These are phyloP conservation scores for Xenentodon cancila DNA, from an alignment of 2,797 vertebrate species.

Conservation along the genomic window DNA sequence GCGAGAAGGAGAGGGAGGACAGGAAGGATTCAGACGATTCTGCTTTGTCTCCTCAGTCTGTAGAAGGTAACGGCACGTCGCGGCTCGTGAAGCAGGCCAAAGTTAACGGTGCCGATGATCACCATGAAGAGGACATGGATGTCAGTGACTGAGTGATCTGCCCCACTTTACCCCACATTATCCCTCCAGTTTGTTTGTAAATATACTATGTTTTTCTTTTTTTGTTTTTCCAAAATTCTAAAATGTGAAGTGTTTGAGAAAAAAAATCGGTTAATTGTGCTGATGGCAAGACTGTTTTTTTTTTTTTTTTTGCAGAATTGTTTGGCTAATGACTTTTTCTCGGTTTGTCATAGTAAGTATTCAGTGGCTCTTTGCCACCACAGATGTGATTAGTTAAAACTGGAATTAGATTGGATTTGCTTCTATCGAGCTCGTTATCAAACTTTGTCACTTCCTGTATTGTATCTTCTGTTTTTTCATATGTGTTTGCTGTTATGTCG, in stretches of 20 bases:
- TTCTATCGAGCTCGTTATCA: constrained; percentile 41
- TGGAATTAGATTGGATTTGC: constrained; percentile 54
- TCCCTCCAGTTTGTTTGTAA: constrained; percentile 53
- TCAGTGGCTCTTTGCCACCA: constrained; percentile 23
- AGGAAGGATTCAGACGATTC: constrained; percentile 86
- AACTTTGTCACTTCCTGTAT: constrained; percentile 38
- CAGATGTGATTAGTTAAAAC: constrained; percentile 37
- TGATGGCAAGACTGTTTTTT: constrained; percentile 25
- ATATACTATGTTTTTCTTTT: constrained; percentile 25
- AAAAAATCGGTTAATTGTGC: constrained; percentile 36
- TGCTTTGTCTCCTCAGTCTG: constrained; percentile 85
- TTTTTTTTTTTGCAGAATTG: constrained; percentile 27
- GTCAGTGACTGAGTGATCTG: constrained; percentile 87
- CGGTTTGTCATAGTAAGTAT: constrained; percentile 36
- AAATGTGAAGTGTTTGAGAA: constrained; percentile 63
- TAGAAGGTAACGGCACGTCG: constrained; percentile 62
- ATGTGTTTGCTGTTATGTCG: constrained; percentile 52
- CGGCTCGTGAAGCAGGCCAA: constrained; percentile 84
- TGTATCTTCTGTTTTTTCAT: constrained; percentile 37
- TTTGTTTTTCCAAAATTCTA: constrained; percentile 30
- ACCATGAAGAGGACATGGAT: constrained; percentile 93
- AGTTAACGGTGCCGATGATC: constrained; percentile 92
- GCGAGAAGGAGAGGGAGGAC: constrained; percentile 90
- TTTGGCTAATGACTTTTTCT: constrained; percentile 23
- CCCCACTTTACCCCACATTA: constrained; percentile 13